phyloP scores from a whole-genome alignment of 92 coral and sea anemone genomes.

The Ricordea florida region DNA sequence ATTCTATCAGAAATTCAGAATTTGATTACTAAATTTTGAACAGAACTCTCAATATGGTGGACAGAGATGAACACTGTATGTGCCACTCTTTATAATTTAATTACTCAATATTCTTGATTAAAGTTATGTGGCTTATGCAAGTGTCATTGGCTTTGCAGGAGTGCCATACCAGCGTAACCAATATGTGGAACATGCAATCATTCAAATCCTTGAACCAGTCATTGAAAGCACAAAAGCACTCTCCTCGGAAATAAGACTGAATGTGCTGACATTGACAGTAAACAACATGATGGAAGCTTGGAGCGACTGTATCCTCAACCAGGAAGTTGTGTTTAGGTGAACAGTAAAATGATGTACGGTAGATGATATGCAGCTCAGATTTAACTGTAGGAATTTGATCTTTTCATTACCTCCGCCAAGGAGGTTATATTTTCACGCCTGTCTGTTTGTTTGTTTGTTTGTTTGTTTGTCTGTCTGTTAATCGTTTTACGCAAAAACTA shows the following conservation, averaged over 20 bases:
- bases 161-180: conserved; percentile 72
- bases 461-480: too few species aligned
- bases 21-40: too few species aligned
- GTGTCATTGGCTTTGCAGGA: conserved; percentile 70
- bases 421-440: too few species aligned
- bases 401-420: too few species aligned
- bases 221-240: conserved; percentile 66
- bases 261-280: conserved; percentile 66
- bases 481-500: too few species aligned
- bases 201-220: conserved; percentile 89
- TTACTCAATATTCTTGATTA: neutral
- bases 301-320: conserved; percentile 88
- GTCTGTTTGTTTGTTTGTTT: too few species aligned
- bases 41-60: too few species aligned
- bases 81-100: neutral
- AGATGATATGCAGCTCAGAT: too few species aligned
- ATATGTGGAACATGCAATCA: conserved; percentile 88
- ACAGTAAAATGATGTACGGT: too few species aligned
- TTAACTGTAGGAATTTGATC: too few species aligned
- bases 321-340: conserved; percentile 89
- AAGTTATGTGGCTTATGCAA: neutral
- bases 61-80: neutral
- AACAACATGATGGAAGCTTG: conserved; percentile 93
- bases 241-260: conserved; percentile 51
- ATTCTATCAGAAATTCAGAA: too few species aligned